Evolutionary conservation across 1,140 invertebrate species (phyloP).

Genomic region (Philotrypesis tridentata): DNA sequence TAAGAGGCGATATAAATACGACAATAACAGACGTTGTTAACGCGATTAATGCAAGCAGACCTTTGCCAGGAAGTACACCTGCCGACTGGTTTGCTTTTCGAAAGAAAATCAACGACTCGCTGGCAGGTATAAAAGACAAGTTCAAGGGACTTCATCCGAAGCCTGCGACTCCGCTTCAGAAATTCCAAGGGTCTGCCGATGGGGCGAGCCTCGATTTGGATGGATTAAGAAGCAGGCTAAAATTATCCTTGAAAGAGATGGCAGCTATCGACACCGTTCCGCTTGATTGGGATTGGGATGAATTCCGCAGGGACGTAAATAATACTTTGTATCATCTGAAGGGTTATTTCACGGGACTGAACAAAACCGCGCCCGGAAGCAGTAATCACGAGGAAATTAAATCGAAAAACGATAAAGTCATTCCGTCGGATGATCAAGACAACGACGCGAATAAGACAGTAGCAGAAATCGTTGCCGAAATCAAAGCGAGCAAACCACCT

Average conservation of each 20-base stretch:
- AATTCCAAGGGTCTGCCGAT: neutral
- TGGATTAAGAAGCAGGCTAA: neutral
- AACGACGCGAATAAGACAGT: slow-evolving; percentile 15
- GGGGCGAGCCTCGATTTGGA: neutral
- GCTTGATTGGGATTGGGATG: neutral
- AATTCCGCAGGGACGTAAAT: neutral
- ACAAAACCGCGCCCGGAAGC: neutral
- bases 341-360: neutral
- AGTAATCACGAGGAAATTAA: neutral
- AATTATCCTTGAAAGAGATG: neutral
- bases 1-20: slow-evolving; percentile 42
- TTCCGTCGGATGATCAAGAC: neutral
- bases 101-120: slow-evolving; percentile 39
- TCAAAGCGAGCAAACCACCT: slow-evolving; percentile 39
- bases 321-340: neutral
- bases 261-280: neutral
- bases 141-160: slow-evolving; percentile 37
- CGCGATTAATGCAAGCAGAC: neutral
- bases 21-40: slow-evolving; percentile 39
- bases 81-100: slow-evolving; percentile 48
- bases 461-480: slow-evolving; percentile 28
- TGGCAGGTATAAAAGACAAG: slow-evolving; percentile 41
- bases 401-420: neutral
- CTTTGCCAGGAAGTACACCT: neutral
- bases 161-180: neutral